These are phyloP conservation scores for Sthenelais limicola DNA, from an alignment of 2,888 invertebrate species.

Conservation along the genomic window DNA sequence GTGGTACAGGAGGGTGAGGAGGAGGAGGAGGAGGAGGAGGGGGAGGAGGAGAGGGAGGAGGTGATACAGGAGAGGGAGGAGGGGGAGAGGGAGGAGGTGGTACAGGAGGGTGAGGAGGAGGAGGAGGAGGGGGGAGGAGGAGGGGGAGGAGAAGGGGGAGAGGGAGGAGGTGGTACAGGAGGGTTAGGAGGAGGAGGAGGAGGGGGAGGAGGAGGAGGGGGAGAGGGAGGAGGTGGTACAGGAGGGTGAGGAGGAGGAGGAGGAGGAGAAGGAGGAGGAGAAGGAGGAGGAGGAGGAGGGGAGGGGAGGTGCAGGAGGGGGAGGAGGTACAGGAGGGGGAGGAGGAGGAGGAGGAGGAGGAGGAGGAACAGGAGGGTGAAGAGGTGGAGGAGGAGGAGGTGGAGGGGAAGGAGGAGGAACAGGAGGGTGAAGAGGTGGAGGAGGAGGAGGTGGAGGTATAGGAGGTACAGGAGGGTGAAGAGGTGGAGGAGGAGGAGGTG, in stretches of 20 bases:
- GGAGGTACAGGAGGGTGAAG: too few species aligned
- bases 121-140: constrained; percentile 1
- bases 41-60: not conserved
- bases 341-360: not conserved
- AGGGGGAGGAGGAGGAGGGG: not conserved
- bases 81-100: not conserved
- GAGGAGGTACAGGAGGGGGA: not conserved
- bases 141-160: constrained; percentile 7
- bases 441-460: too few species aligned
- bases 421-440: too few species aligned
- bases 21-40: constrained; percentile 2
- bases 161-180: not conserved
- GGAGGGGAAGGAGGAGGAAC: too few species aligned
- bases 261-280: constrained; percentile 8
- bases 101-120: too few species aligned
- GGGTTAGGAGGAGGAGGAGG: not conserved
- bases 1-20: not conserved
- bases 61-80: not conserved
- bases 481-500: too few species aligned
- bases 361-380: not conserved
- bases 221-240: too few species aligned
- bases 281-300: constrained; percentile 4
- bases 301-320: not conserved
- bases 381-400: too few species aligned
- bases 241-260: constrained; percentile 8